Base-by-base conservation (phyloP, 2,113 vertebrate genomes). In the Nycticryphes semicollaris region DNA sequence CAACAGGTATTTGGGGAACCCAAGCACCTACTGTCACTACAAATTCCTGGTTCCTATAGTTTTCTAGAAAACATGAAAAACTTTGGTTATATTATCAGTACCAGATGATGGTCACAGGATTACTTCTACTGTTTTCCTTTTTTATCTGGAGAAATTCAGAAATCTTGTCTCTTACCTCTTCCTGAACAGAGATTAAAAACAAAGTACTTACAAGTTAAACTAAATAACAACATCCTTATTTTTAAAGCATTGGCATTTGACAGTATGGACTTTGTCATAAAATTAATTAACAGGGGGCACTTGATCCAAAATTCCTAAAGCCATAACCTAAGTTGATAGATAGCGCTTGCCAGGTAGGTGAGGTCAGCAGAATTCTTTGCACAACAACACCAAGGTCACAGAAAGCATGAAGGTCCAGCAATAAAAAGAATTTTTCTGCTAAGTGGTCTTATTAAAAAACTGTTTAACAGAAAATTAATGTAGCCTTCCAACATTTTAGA, bases 381-480 rank as follows among this genome's bases (percentile, higher is more conserved):
- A 33, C 33, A 43, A n/a, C 10, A 75, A 31, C 31, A 37, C 8
- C 20, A 67, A 51, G 22, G 27, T 62, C 69, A 79, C 4, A 45
- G 48, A 81, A 82, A 53, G 12, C n/a, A 37, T n/a, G 25, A 84
- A 73, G 28, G 27, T 33, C 5, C 56, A 72, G 51, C 53, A 59
- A 5, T 41, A 43, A 11, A 68, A 80, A 83, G 6, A 6, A 31
- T 75, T 90, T 83, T 80, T 69, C 73, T 77, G 31, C 16, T 35
- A 63, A 72, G 7, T 59, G 14, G 22, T 73, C 39, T 62, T 90
- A 85, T 68, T 12, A 91, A 74, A 77, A 68, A 43, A 7, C 9
- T 68, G 1, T 72, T 90, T 62, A 95, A 90, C 14, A 88, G 72
- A 93, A 95, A 77, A 81, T 73, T 73, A 74, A 30, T 82, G 57